Percentiles rank a stretch among this genome's conserved stretches.
Evolutionary conservation across 2,888 invertebrate genomes (phyloP).

Genomic region (Lithophane leautieri): DNA sequence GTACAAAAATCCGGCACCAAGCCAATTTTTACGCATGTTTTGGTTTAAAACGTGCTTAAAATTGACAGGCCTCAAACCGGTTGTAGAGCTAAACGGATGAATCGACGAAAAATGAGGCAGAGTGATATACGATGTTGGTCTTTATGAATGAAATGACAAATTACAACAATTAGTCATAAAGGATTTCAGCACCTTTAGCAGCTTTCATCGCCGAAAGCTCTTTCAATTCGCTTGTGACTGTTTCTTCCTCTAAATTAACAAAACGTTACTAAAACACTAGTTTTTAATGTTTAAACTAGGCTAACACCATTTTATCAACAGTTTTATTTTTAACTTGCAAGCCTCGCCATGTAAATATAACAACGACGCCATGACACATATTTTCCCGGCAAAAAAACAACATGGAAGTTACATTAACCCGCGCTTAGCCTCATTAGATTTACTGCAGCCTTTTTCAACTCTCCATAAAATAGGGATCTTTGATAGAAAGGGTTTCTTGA

Average conservation of each 20-base stretch:
- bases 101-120: slow-evolving; percentile 10
- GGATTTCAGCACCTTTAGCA: background rate
- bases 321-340: slow-evolving; percentile 23
- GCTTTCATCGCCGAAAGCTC: background rate
- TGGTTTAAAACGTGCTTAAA: slow-evolving; percentile 39
- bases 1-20: slow-evolving; percentile 7
- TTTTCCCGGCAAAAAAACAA: slow-evolving; percentile 30
- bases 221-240: background rate
- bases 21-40: slow-evolving; percentile 25
- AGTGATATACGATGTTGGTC: slow-evolving; percentile 4
- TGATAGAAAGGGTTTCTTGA: slow-evolving; percentile 19
- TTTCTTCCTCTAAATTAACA: background rate
- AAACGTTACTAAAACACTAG: background rate
- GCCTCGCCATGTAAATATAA: slow-evolving; percentile 3
- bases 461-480: slow-evolving; percentile 6
- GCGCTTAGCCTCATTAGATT: slow-evolving; percentile 19
- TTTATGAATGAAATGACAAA: slow-evolving; percentile 45
- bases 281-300: background rate
- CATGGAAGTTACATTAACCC: slow-evolving; percentile 39
- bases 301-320: background rate
- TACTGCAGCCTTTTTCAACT: slow-evolving; percentile 18
- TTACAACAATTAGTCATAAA: slow-evolving; percentile 14
- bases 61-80: slow-evolving; percentile 26
- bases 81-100: slow-evolving; percentile 15
- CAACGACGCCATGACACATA: slow-evolving; percentile 29